Evolutionary conservation across 2,888 invertebrate genomes (phyloP).

Genomic region (Podotricha telesiphe): DNA sequence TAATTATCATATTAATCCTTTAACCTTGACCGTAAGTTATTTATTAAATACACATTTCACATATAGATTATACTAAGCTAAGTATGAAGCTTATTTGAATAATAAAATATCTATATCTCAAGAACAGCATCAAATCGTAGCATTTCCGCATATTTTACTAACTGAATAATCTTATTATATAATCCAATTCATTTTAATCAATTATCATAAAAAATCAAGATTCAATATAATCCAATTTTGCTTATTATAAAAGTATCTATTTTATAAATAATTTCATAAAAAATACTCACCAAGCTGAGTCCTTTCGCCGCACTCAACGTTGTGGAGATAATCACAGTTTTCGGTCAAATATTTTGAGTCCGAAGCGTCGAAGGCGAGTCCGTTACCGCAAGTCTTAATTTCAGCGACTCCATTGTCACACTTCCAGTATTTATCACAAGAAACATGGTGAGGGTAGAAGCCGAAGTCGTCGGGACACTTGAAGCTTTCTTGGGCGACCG

Average conservation of each 20-base stretch:
- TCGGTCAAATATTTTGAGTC: conserved; percentile 96
- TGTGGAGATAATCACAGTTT: conserved; percentile 97
- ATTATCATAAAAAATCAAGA: no score
- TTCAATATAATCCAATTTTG: no score
- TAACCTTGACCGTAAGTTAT: conserved; percentile 63
- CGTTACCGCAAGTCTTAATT: conserved; percentile 96
- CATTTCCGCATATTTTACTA: conserved; percentile 32
- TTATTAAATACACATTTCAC: conserved; percentile 40
- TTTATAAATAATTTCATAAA: background rate
- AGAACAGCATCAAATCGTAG: conserved; percentile 23
- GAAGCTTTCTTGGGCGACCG: conserved; percentile 91
- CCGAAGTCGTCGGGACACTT: conserved; percentile 97
- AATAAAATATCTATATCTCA: conserved; percentile 32
- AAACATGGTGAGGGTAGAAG: conserved; percentile 94
- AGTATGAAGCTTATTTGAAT: conserved; percentile 21
- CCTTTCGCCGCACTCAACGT: conserved; percentile 96
- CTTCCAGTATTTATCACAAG: conserved; percentile 98
- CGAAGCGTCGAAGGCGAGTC: conserved; percentile 94
- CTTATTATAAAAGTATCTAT: background rate
- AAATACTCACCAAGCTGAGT: conserved; percentile 88
- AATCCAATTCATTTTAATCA: no score
- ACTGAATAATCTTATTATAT: background rate
- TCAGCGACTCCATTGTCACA: conserved; percentile 95
- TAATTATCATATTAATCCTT: conserved; percentile 57
- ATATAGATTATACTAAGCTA: conserved; percentile 15